Percentiles rank a stretch among this genome's conserved stretches.
phyloP scores from a whole-genome alignment of 2,797 vertebrate genomes.

The Argya squamiceps region DNA sequence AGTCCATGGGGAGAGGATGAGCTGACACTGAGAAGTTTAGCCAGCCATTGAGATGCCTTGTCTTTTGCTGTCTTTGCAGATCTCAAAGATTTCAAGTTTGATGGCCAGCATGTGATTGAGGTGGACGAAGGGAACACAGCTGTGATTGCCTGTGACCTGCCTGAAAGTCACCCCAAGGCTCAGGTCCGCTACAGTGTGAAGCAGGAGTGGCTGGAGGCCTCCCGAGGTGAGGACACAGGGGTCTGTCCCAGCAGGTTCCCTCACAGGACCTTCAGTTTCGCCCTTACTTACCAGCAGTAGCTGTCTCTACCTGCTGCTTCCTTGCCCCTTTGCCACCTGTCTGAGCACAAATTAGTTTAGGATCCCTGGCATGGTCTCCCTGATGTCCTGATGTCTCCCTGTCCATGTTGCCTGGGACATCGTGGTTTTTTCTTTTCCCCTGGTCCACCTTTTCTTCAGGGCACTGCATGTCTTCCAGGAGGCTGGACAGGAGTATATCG shows the following conservation, averaged over 20 bases:
- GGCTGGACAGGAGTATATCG: background rate
- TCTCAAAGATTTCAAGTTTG: conserved; percentile 93
- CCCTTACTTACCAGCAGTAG: conserved; percentile 37
- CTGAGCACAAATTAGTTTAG: background rate
- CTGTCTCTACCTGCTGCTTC: background rate
- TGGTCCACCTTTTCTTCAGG: background rate
- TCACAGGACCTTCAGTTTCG: background rate
- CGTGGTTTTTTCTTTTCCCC: background rate
- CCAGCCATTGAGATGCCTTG: background rate
- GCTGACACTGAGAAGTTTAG: background rate
- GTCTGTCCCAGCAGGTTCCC: background rate
- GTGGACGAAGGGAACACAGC: conserved; percentile 97
- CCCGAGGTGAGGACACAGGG: conserved; percentile 83
- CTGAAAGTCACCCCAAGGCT: conserved; percentile 97
- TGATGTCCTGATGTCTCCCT: too few relatives aligned
- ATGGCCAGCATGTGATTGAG: conserved; percentile 93
- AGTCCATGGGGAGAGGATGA: background rate
- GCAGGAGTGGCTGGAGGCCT: conserved; percentile 96
- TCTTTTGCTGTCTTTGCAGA: conserved; percentile 74
- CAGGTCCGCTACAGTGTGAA: conserved; percentile 98
- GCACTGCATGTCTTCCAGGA: background rate
- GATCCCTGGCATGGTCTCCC: background rate
- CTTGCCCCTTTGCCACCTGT: background rate
- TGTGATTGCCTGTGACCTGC: conserved; percentile 93
- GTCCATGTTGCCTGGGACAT: background rate